These are phyloP conservation scores for Mycteria americana DNA, from an alignment of 2,797 vertebrate genomes.

Conservation along the genomic window DNA sequence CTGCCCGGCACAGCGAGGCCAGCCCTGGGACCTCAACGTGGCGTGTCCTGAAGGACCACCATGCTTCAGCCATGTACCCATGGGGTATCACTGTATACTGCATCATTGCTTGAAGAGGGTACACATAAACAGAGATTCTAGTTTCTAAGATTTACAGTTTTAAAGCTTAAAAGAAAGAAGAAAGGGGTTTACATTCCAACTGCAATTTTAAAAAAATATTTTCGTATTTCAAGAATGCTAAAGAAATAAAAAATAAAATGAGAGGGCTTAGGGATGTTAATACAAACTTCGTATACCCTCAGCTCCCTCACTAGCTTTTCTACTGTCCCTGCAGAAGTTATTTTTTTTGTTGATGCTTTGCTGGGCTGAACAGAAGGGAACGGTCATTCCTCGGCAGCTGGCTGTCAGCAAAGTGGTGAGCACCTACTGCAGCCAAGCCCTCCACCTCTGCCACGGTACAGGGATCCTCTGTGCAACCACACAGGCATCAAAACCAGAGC, in stretches of 20 bases:
- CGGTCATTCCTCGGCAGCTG: neutral
- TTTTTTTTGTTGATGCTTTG: neutral
- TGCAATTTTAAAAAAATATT: neutral
- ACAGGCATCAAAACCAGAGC: neutral
- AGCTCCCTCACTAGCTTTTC: neutral
- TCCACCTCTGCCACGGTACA: neutral
- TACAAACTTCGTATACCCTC: neutral
- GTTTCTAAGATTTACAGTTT: neutral
- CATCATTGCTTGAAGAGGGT: neutral
- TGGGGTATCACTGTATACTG: fast-evolving
- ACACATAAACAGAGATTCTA: neutral
- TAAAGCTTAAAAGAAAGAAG: neutral
- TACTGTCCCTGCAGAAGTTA: neutral
- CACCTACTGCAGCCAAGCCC: neutral
- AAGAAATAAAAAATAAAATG: neutral
- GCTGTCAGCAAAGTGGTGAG: neutral
- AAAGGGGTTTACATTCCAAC: neutral
- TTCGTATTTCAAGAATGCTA: neutral
- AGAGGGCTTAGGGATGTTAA: neutral
- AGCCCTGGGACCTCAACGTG: fast-evolving
- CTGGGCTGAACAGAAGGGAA: neutral
- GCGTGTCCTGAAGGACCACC: neutral
- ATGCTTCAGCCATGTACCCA: fast-evolving
- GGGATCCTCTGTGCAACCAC: neutral
- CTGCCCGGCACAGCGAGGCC: neutral